Evolutionary conservation across 1,140 invertebrate species (phyloP), one percentile per base, ranked within the genome.

Genomic region (Leptonema lineaticorne): DNA sequence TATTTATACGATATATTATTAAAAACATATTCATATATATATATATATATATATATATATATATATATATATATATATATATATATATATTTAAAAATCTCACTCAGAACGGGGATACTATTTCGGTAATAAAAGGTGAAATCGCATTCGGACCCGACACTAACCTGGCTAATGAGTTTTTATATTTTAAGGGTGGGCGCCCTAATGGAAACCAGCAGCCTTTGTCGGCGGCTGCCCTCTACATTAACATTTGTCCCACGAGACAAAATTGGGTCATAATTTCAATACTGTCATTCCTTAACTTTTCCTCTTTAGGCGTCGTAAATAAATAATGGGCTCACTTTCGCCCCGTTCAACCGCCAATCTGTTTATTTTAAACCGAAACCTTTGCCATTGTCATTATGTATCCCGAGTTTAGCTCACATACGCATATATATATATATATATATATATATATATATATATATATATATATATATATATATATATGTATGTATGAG

Each of bases 131-230:
- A 41, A 41, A 11, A 41, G 37, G 16, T 4, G 37, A 9, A 16
- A 41, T 41, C 37, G 37, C 37, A 41, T 41, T 41, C 37, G 16
- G 37, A 16, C 9, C 37, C 11, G 11, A 41, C 37, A 14, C 5
- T 33, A 41, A 41, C 22, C 50, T 53, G 50, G 3, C 22, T 53
- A 53, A 53, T 53, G 50, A 53, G 50, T 53, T 53, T 53, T 53
- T 53, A 53, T 22, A 53, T 53, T 53, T 53, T n/a, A n/a, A 53
- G 20, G 50, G 9, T 41, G 37, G 50, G 16, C 37, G 30, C 37
- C 37, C 22, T 53, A 53, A 53, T 53, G 50, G 50, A 53, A n/a
- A n/a, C n/a, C n/a, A n/a, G n/a, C n/a, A n/a, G n/a, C 50, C 9
- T 53, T 53, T 53, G 50, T 45, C n/a, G 18, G 22, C n/a, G 16